phyloP scores from a whole-genome alignment of 2,113 vertebrate genomes.

The Coptodon rendalli region DNA sequence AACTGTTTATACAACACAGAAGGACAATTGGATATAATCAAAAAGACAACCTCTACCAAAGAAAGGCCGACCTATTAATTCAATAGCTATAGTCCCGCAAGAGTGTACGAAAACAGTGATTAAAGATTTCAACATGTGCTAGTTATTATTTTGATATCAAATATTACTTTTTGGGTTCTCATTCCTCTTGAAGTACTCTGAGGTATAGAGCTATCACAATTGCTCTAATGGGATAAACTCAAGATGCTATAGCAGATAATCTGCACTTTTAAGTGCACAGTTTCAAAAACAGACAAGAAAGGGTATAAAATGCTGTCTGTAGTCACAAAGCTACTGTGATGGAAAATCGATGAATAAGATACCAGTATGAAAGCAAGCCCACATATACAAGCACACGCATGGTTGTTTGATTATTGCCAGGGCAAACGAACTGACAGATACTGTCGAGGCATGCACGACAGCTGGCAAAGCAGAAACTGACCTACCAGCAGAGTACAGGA shows the following conservation, averaged over 20 bases:
- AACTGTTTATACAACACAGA: not conserved
- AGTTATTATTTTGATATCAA: not conserved
- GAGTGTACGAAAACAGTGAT: not conserved
- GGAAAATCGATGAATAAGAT: not conserved
- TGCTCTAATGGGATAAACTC: not conserved
- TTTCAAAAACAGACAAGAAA: not conserved
- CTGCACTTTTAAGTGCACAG: not conserved
- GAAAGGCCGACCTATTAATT: not conserved
- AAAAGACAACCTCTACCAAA: not conserved
- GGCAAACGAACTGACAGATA: not conserved
- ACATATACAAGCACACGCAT: not conserved
- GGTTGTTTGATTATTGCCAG: not conserved
- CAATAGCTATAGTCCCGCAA: not conserved
- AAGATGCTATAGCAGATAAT: not conserved
- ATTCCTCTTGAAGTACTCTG: not conserved
- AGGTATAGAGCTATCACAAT: not conserved
- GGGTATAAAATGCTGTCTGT: not conserved
- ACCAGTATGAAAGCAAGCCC: not conserved
- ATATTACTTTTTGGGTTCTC: not conserved
- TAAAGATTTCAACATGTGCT: not conserved
- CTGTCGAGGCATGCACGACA: not conserved
- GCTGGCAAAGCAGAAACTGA: not conserved
- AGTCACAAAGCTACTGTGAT: not conserved
- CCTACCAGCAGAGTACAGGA: not conserved
- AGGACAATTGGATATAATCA: not conserved